Base-by-base conservation (phyloP, 1,140 invertebrate species). In the Phortica variegata region DNA sequence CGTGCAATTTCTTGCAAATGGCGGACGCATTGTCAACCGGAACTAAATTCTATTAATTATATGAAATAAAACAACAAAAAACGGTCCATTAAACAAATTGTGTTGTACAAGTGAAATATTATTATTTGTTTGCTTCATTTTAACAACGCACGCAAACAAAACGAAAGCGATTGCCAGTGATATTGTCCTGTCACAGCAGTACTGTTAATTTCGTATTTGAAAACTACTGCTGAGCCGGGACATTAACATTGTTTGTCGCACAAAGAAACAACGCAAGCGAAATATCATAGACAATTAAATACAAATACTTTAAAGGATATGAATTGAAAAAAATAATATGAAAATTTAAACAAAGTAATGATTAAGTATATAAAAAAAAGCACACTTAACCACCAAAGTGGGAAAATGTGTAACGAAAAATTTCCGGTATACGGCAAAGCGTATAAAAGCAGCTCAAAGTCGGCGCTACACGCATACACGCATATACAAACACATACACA, bases 181-280 rank as follows among this genome's bases (percentile, higher is more conserved):
- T 91, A 91, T 91, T 91, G 89, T 91, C 89, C 87, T 90, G 88
- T 90, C 88, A 91, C 89, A 91, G 89, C 89, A 91, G 88, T 91
- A 91, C 83, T 82, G 79, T 75, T 56, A 38, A 77, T 77, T 77
- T 43, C 43, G 42, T 51, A 76, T 73, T 33, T 52, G 69, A 78
- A 77, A 61, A 77, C 80, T 90, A 91, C 88, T 90, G 88, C 87
- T 91, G 87, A 83, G 81, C 80, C 87, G 83, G 88, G 89, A 89
- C 88, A 91, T 89, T 75, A 73, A 73, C 74, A 76, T 74, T 76
- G 74, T 76, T 66, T 60, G 60, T 62, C 56, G 61, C 66, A 65
- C 60, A 58, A 53, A 54, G n/a, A 46, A 32, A 18, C 29, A 31
- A n/a, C 3, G 13, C 21, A 12, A 43, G 13, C 3, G 18, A 37